Evolutionary conservation across 2,113 vertebrate genomes (phyloP).

Genomic region (Muntiacus muntjak): DNA sequence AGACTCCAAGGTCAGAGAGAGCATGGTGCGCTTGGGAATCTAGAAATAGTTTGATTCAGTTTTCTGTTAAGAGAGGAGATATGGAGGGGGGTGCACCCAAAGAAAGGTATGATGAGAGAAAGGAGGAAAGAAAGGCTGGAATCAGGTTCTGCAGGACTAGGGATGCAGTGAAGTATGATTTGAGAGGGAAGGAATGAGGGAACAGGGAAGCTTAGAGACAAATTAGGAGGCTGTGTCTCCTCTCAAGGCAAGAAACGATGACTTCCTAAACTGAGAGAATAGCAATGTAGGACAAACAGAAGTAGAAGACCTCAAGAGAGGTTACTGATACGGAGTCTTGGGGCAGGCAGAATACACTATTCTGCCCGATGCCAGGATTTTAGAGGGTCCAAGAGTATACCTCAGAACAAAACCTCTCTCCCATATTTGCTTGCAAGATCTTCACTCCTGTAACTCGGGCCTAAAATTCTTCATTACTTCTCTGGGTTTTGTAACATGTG

Average conservation of each 20-base stretch:
- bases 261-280: neutral
- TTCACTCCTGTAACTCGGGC: neutral
- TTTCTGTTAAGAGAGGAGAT: neutral
- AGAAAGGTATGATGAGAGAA: neutral
- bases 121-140: neutral
- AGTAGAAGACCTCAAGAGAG: neutral
- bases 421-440: neutral
- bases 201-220: neutral
- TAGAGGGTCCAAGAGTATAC: neutral
- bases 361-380: neutral
- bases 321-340: neutral
- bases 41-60: neutral
- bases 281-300: neutral
- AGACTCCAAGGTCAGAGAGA: neutral
- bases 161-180: neutral
- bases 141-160: neutral
- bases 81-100: neutral
- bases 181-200: too few relatives aligned
- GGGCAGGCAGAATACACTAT: neutral
- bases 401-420: neutral
- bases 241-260: neutral
- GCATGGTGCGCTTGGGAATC: neutral
- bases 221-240: neutral
- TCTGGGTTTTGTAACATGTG: neutral
- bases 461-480: neutral